Conservation (phyloP, 2,113 vertebrate genomes). For the Toxotes jaculatrix region DNA sequence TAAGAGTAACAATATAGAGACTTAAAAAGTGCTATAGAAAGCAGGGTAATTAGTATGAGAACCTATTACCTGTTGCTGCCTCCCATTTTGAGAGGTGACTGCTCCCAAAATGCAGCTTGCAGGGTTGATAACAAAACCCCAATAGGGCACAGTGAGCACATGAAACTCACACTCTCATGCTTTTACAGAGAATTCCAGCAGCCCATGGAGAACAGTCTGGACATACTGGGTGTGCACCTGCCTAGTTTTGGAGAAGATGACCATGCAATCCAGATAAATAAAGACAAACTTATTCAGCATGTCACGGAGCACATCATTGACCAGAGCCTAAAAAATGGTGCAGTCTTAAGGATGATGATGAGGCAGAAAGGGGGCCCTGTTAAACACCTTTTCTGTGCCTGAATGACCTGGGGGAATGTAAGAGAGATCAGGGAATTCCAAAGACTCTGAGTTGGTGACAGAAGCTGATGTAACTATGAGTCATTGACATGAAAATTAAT, state of each 20-base stretch:
- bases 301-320: neutral
- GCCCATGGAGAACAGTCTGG: neutral
- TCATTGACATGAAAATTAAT: neutral
- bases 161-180: neutral
- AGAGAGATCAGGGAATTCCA: neutral
- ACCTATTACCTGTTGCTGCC: neutral
- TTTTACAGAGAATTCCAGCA: neutral
- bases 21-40: neutral
- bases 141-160: neutral
- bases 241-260: too few species aligned
- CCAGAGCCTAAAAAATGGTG: neutral
- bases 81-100: neutral
- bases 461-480: neutral
- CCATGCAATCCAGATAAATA: conserved; percentile 5
- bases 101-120: neutral
- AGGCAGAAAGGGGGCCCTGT: neutral
- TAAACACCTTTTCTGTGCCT: neutral
- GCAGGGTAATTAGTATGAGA: neutral
- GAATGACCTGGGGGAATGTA: neutral
- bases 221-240: neutral
- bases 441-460: neutral
- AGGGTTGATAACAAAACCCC: neutral
- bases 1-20: neutral
- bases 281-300: neutral
- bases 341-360: neutral